Conservation (phyloP, 2,888 invertebrate genomes). For the Stramonita haemastoma region DNA sequence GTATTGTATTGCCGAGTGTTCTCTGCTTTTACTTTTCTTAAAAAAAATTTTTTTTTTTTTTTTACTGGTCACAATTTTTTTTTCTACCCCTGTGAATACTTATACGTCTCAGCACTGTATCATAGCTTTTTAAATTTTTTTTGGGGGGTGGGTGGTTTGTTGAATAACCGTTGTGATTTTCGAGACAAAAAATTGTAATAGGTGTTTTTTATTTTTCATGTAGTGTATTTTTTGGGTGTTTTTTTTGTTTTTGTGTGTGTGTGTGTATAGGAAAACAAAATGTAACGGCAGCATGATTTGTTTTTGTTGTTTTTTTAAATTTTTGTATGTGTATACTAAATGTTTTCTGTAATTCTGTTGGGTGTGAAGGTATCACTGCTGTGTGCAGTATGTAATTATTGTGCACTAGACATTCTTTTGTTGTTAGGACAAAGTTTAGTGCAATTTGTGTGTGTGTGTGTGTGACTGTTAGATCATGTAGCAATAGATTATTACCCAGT, state of each 20-base stretch:
- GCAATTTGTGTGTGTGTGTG: too few relatives aligned
- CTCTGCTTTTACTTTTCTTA: background rate
- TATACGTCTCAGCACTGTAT: background rate
- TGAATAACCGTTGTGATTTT: too few relatives aligned
- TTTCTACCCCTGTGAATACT: background rate
- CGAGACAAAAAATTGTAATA: too few relatives aligned
- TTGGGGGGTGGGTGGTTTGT: too few relatives aligned
- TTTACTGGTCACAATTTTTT: background rate
- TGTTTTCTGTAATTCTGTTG: too few relatives aligned
- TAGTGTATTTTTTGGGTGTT: background rate
- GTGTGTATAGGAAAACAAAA: background rate
- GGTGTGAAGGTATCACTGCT: too few relatives aligned
- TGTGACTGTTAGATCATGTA: too few relatives aligned
- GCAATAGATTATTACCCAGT: too few relatives aligned
- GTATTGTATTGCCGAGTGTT: slow-evolving; percentile 23
- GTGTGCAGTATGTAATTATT: too few relatives aligned
- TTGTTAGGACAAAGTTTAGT: too few relatives aligned
- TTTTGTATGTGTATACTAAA: background rate
- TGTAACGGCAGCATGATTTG: background rate
- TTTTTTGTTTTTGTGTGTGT: background rate
- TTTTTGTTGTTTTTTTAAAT: background rate
- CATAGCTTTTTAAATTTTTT: background rate
- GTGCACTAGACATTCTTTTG: too few relatives aligned
- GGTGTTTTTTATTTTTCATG: background rate
- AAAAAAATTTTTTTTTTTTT: background rate